These are phyloP conservation scores for Thaleichthys pacificus DNA, from an alignment of 2,797 vertebrate species.

Conservation along the genomic window DNA sequence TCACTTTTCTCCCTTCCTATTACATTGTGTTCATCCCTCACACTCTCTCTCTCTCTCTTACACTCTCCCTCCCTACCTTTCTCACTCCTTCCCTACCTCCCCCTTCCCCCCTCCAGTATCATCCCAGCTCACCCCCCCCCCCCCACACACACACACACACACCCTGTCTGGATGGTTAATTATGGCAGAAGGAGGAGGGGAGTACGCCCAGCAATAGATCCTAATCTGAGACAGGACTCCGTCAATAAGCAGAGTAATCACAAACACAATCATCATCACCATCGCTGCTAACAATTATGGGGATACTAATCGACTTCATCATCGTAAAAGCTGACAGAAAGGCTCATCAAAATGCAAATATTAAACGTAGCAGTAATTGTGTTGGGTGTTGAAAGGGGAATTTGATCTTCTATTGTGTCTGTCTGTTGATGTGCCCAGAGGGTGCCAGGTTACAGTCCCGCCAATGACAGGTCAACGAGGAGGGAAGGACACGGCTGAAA, in stretches of 20 bases:
- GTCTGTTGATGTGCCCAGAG: no score
- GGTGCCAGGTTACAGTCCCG: no score
- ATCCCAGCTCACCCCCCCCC: no score
- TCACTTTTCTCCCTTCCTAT: constrained; percentile 6
- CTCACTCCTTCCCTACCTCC: neutral
- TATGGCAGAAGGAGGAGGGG: no score
- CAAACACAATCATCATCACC: constrained; percentile 3
- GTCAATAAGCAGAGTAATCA: constrained; percentile 2
- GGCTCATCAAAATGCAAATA: neutral
- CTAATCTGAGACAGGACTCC: constrained; percentile 12
- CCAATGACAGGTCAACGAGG: no score
- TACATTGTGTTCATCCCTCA: neutral
- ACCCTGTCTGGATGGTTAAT: no score
- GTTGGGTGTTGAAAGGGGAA: neutral
- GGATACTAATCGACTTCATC: neutral
- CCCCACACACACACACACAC: neutral
- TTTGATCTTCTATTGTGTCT: neutral
- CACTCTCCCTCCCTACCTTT: neutral
- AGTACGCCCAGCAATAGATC: constrained; percentile 7
- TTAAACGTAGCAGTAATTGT: neutral
- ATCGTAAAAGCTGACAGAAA: neutral
- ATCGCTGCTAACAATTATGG: neutral
- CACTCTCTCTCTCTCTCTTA: constrained; percentile 24
- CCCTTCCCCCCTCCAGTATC: constrained; percentile 5
- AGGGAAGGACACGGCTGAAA: no score